Percentiles rank a stretch among this genome's conserved stretches.
Conservation (phyloP, 2,113 vertebrate species). For the Xiphias gladius region DNA sequence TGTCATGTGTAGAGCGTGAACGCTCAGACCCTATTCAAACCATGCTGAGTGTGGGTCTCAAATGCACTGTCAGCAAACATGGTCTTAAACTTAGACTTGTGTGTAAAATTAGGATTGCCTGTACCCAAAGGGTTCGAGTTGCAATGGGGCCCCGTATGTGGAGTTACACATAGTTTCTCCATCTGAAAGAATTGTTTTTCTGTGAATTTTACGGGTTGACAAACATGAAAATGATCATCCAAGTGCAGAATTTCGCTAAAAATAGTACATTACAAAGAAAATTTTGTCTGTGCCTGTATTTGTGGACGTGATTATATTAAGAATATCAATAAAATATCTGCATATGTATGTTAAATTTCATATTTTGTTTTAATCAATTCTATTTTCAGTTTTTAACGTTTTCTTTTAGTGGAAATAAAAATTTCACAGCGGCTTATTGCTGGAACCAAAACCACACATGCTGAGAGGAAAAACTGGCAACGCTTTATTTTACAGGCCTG, state of each 20-base stretch:
- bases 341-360: not conserved
- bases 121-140: not conserved
- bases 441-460: no score
- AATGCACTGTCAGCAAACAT: not conserved
- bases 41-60: not conserved
- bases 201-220: not conserved
- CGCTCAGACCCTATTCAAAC: not conserved
- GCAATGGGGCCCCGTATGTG: not conserved
- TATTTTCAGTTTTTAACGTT: not conserved
- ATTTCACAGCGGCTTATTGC: not conserved
- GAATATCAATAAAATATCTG: slow-evolving; percentile 1
- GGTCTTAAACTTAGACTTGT: not conserved
- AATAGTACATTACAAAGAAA: not conserved
- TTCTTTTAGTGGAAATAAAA: not conserved
- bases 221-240: not conserved
- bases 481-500: no score
- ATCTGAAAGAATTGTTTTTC: not conserved
- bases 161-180: not conserved
- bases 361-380: not conserved
- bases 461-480: no score
- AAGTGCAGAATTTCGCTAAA: not conserved
- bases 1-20: not conserved
- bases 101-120: not conserved
- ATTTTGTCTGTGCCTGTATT: slow-evolving; percentile 8
- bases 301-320: not conserved